Evolutionary conservation across 35 echinoderm and acorn worm species (phyloP).

Genomic region (Heliocidaris tuberculata): DNA sequence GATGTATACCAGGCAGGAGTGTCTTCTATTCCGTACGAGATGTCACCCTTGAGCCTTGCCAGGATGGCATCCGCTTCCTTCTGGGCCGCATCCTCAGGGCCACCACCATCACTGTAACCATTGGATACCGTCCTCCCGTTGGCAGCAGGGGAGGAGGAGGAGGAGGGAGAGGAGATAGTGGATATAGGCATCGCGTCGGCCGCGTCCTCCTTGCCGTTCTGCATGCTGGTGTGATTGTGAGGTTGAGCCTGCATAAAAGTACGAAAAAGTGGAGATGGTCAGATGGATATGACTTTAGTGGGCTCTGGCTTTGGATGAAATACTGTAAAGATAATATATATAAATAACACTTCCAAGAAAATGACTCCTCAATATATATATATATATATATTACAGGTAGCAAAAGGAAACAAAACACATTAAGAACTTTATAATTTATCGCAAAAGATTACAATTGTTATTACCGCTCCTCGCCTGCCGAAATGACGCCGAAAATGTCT

Average conservation of each 20-base stretch:
- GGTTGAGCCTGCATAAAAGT: neutral
- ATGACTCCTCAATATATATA: too few relatives aligned
- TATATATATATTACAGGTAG: too few relatives aligned
- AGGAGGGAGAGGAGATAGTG: neutral
- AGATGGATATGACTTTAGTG: too few relatives aligned
- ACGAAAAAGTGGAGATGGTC: neutral
- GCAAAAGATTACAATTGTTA: too few relatives aligned
- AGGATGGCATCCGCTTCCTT: constrained; percentile 6
- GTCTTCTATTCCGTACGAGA: constrained; percentile 32
- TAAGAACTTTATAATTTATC: too few relatives aligned
- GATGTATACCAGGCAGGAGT: constrained; percentile 49
- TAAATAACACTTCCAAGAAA: too few relatives aligned
- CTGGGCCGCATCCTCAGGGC: neutral
- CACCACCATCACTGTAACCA: neutral
- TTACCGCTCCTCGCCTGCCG: too few relatives aligned
- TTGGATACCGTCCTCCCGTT: neutral
- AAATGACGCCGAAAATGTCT: too few relatives aligned
- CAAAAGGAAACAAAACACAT: too few relatives aligned
- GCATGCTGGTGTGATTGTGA: neutral
- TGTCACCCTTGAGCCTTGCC: neutral
- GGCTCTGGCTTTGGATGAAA: too few relatives aligned
- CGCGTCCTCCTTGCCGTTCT: neutral
- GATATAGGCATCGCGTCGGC: neutral
- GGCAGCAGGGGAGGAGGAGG: neutral
- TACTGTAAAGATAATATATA: too few relatives aligned